Evolutionary conservation across 2,797 vertebrate genomes (phyloP), one percentile per base, ranked within the genome.

Genomic region (Argyrosomus regius): DNA sequence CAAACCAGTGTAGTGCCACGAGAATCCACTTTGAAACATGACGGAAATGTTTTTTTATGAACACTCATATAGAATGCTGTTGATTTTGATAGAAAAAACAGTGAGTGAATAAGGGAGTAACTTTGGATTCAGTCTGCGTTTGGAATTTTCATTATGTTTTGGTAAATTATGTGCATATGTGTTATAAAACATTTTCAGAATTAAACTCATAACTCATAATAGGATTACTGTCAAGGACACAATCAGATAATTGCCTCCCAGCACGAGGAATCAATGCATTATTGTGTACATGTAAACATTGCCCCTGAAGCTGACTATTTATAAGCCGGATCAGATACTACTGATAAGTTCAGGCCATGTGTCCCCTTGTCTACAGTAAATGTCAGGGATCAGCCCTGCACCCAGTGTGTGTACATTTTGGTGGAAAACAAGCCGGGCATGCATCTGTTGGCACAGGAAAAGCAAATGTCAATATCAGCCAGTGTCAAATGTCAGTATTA

Each of bases 211-310:
- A 24, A 41, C 13, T 41, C 28, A 41, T 54, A 41, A 54, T 12
- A 48, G 46, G 16, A 60, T 78, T 48, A 50, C 13, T 50, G 7
- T 65, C 41, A 43, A 52, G 35, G 50, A 35, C 26, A 39, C 9
- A 22, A 14, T 52, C 2, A 53, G 9, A 46, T 41, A 4, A 7
- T 58, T 2, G 1, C 39, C 39, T 59, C 22, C 5, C 17, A 10
- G n/a, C 41, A 43, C 53, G 39, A 57, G 13, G 1, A 6, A 43
- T 56, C 5, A 0, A 18, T 41, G 4, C 48, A 10, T 50, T 39
- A 18, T 22, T 62, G 13, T 64, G 52, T 80, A 67, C 76, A 75
- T 86, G 76, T 75, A 78, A 78, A 81, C 82, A 72, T 11, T 31
- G 17, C 76, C 62, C 49, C 64, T 73, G 66, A 49, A 49, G 20